Evolutionary conservation across 2,888 invertebrate genomes (phyloP).

Genomic region (Dryomyza anilis): DNA sequence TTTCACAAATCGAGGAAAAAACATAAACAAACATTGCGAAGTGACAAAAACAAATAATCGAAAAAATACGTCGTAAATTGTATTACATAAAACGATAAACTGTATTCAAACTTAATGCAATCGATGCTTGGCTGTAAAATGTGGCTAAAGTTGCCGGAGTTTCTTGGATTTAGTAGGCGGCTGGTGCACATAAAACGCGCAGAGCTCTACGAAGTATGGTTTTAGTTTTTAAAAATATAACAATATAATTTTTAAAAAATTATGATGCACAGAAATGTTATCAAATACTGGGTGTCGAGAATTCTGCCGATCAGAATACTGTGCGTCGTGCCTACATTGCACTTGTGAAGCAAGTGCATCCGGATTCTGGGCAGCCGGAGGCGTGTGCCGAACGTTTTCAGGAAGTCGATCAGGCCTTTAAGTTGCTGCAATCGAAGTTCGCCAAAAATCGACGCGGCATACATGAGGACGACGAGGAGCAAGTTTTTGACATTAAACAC

Average conservation of each 20-base stretch:
- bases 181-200: conserved; percentile 40
- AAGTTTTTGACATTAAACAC: conserved; percentile 75
- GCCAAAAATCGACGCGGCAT: conserved; percentile 67
- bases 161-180: conserved; percentile 13
- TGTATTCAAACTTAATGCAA: background rate
- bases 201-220: conserved; percentile 44
- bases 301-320: conserved; percentile 73
- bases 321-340: conserved; percentile 75
- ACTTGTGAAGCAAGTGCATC: conserved; percentile 82
- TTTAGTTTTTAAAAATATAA: too few species aligned
- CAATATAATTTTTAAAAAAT: too few species aligned
- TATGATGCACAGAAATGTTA: conserved; percentile 70
- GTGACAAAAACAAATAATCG: background rate
- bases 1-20: too few species aligned
- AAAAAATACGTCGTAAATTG: too few species aligned
- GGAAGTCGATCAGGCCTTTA: conserved; percentile 77
- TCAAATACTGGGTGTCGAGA: conserved; percentile 68
- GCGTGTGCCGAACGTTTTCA: conserved; percentile 78
- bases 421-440: conserved; percentile 71
- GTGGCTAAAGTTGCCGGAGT: conserved; percentile 10
- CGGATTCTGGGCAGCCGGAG: conserved; percentile 76
- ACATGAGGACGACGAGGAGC: conserved; percentile 62
- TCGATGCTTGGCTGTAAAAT: conserved; percentile 25
- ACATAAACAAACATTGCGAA: background rate
- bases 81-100: background rate